Base-by-base conservation (phyloP, 2,888 invertebrate species). In the Cosmopolites sordidus region DNA sequence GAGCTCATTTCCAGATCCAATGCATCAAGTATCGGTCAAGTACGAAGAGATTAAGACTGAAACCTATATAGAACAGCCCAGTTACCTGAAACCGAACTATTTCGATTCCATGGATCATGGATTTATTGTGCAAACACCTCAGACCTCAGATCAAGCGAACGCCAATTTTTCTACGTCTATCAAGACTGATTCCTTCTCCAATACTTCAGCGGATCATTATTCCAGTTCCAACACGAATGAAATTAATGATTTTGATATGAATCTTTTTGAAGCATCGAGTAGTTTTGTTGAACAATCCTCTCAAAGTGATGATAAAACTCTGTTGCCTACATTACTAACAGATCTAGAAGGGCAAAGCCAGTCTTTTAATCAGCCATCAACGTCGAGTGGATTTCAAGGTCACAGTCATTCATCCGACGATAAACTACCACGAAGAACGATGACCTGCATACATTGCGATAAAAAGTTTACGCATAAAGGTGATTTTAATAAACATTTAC, bases 381-480 rank as follows among this genome's bases (percentile, higher is more conserved):
- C 66, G 6, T 63, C 63, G 1, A 41, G 18, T 2, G 48, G 51
- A n/a, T 22, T 43, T 15, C 11, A 14, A 4, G 18, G 42, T 11
- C 48, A 48, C 17, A 18, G 8, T 29, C 43, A 37, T 6, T 51
- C 55, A 39, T 61, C 62, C 47, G 58, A 58, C 6, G 59, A 58
- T 1, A 39, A 49, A 22, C 38, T 58, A 16, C 37, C 59, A 2
- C 61, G 48, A 48, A 58, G 65, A 58, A 49, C 54, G 4, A 60
- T 71, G 58, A 60, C 58, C 6, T 73, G 73, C 50, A 54, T 59
- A 8, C 64, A 68, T 48, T 73, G 73, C 58, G 60, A 60, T 8
- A 73, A 73, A 62, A 60, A 44, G 6, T 73, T 73, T 54, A 64
- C 62, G 1, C 73, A 73, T 58, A 67, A 68, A 51, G 73, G 73